Evolutionary conservation across 2,797 vertebrate species (phyloP), one percentile per base, ranked within the genome.

Genomic region (Gastrophryne carolinensis): DNA sequence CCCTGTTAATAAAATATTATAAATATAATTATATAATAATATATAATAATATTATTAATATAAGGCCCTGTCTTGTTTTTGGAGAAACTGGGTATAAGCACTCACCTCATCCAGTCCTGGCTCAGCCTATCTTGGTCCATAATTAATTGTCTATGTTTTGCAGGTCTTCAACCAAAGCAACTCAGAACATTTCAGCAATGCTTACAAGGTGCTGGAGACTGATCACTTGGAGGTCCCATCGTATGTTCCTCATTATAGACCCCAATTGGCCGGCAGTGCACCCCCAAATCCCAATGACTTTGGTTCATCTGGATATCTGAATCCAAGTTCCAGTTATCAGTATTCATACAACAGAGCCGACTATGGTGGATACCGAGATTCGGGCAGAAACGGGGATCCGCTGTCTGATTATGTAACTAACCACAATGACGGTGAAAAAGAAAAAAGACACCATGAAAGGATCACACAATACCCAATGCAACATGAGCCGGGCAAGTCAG

Each of bases 161-260:
- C 15, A 89, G 88, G 6, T 80, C 57, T 6, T 79, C 52, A 79
- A 74, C 71, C 73, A 21, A 29, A 75, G 70, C 23, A 15, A 68
- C 53, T 52, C 61, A 7, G 81, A 21, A 29, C 70, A 79, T 76
- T 80, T 61, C 49, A 81, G 68, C 34, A 12, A 75, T n/a, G 69
- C 73, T 15, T 82, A 68, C 54, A 80, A 62, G 75, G 57, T 73
- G 29, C 3, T 67, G n/a, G 75, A 37, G 50, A 82, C 80, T 7
- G 6, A 17, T 12, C 13, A 29, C 47, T 70, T 54, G 32, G 80
- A 80, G 21, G 60, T 83, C 0, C 15, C 57, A 13, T 19, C 47
- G 4, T 87, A 65, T 12, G 49, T 85, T 41, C 84, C 86, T n/a
- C 88, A 83, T 10, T 26, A 39, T 54, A 64, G 64, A 30, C 15